These are phyloP conservation scores for Leptodactylus fallax DNA, from an alignment of 2,797 vertebrate genomes.

Conservation along the genomic window DNA sequence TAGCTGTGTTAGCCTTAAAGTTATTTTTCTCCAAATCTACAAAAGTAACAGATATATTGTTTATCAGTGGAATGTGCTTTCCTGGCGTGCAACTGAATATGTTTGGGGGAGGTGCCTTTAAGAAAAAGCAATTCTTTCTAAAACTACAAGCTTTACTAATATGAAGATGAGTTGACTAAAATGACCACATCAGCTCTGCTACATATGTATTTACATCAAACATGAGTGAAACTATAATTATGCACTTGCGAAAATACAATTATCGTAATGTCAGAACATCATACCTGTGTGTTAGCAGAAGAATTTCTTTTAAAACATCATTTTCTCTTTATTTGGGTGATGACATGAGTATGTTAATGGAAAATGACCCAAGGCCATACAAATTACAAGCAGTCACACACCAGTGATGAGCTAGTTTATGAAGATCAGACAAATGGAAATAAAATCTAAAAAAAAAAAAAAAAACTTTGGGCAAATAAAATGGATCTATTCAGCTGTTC, in stretches of 20 bases:
- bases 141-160: not conserved
- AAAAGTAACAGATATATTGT: too few relatives aligned
- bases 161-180: not conserved
- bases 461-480: not conserved
- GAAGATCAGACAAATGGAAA: slow-evolving; percentile 46
- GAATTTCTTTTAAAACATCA: slow-evolving; percentile 39
- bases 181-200: not conserved
- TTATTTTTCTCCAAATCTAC: too few relatives aligned
- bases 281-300: slow-evolving; percentile 22
- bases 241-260: slow-evolving; percentile 42
- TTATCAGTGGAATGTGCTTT: not conserved
- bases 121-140: not conserved
- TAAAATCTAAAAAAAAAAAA: slow-evolving; percentile 1
- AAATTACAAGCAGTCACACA: slow-evolving; percentile 56
- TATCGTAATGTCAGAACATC: slow-evolving; percentile 32
- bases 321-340: slow-evolving; percentile 46
- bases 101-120: not conserved
- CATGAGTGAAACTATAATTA: slow-evolving; percentile 26
- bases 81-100: too few relatives aligned
- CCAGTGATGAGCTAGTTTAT: slow-evolving; percentile 41
- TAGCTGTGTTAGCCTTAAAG: too few relatives aligned
- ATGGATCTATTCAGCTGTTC: not conserved
- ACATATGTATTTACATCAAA: not conserved
- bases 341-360: slow-evolving; percentile 53
- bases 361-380: slow-evolving; percentile 45